phyloP scores from a whole-genome alignment of 2,113 vertebrate species.

The Silurus meridionalis region DNA sequence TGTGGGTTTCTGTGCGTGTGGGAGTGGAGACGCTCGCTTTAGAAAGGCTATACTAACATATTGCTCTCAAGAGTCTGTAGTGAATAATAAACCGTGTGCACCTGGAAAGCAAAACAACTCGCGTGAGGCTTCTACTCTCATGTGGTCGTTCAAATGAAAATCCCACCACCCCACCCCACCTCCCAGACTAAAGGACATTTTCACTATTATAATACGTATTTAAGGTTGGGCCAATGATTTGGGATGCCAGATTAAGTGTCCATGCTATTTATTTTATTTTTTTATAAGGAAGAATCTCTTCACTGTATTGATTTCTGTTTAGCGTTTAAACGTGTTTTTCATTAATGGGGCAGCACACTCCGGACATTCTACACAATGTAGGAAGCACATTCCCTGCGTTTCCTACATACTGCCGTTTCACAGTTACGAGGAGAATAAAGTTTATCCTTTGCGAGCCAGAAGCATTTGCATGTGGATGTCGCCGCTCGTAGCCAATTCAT shows the following conservation, averaged over 20 bases:
- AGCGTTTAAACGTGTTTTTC: too few species aligned
- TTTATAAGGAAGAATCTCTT: too few species aligned
- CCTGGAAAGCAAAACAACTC: neutral
- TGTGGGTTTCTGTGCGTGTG: neutral
- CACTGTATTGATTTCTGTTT: too few species aligned
- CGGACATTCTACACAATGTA: too few species aligned
- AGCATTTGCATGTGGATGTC: fast-evolving
- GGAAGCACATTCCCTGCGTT: neutral
- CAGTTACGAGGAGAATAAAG: neutral
- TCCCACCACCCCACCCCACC: too few species aligned
- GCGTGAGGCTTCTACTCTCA: neutral
- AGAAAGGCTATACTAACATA: neutral
- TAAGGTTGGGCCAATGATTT: neutral
- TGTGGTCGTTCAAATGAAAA: neutral
- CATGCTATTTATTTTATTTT: too few species aligned
- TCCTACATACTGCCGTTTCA: neutral
- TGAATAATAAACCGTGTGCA: neutral
- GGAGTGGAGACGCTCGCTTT: neutral
- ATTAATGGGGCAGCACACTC: too few species aligned
- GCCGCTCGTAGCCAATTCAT: neutral
- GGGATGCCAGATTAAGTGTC: neutral
- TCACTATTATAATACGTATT: neutral
- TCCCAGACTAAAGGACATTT: neutral
- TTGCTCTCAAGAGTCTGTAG: neutral
- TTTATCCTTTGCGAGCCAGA: neutral